Evolutionary conservation across 2,888 invertebrate genomes (phyloP), one percentile per base, ranked within the genome.

Genomic region (Rambutsinella grinnellia): DNA sequence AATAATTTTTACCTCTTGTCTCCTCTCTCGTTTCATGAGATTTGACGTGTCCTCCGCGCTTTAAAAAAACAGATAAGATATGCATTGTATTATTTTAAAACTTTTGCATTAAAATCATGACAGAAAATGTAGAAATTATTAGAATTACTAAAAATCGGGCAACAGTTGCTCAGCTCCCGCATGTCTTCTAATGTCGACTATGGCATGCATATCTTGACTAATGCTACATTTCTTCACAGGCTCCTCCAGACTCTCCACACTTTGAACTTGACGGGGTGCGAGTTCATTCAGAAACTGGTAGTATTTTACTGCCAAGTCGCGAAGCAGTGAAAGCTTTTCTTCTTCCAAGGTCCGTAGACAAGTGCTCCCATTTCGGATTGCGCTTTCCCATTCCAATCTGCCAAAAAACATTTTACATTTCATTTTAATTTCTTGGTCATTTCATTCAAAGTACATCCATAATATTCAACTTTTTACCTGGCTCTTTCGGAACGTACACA

Each of bases 131-230:
- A n/a, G n/a, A n/a, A n/a, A n/a, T n/a, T n/a, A n/a, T n/a, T n/a
- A n/a, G n/a, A n/a, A n/a, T n/a, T n/a, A n/a, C n/a, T 96, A 97
- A 88, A 96, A 96, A 87, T 97, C 96, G 0, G 97, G 95, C 79
- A 97, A 88, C 65, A 96, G 89, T 86, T 97, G 96, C 85, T 97
- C 96, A 10, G 90, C 90, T 17, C 92, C 91, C 69, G 92, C 90
- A 69, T 92, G 90, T 76, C 92, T 92, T 84, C 92, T 90, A 77
- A 91, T 89, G 8, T 93, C 85, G 10, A 88, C 86, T n/a, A 89
- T 87, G 24, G 86, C 90, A 85, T 92, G 92, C 27, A 93, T 90
- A 85, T 92, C 93, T 72, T 90, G 89, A 5, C 87, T 86, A 0
- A 90, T 87, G 85, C 89, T 89, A 78, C 90, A 89, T 58, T 86